These are phyloP conservation scores for Budorcas taxicolor DNA, from an alignment of 2,113 vertebrate genomes.

Conservation along the genomic window DNA sequence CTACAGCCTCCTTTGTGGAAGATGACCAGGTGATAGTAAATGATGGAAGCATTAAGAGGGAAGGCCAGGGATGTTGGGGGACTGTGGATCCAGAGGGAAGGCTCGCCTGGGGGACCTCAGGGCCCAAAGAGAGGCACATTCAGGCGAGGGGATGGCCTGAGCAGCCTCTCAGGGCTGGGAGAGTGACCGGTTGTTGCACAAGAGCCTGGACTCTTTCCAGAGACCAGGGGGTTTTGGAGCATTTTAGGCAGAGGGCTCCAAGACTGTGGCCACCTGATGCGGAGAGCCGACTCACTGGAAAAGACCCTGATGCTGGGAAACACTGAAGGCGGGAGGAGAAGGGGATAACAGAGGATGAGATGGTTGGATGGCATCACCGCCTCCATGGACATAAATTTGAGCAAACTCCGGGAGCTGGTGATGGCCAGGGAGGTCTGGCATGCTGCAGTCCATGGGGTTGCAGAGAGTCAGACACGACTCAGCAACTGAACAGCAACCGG, in stretches of 20 bases:
- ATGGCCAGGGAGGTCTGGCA: neutral
- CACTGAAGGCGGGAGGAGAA: neutral
- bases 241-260: neutral
- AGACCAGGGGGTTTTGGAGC: neutral
- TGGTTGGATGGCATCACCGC: neutral
- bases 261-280: neutral
- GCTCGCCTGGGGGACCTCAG: neutral
- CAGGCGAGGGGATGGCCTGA: neutral
- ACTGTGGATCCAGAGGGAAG: neutral
- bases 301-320: neutral
- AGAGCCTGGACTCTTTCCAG: neutral
- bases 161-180: neutral
- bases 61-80: neutral
- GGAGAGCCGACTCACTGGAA: neutral
- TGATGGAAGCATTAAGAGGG: neutral
- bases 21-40: neutral
- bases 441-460: neutral
- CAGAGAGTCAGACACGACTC: neutral
- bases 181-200: rapidly evolving
- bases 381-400: neutral
- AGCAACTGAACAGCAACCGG: neutral
- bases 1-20: neutral
- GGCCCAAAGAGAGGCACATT: neutral
- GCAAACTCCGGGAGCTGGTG: neutral
- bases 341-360: neutral